Evolutionary conservation across 2,797 vertebrate species (phyloP).

Genomic region (Eurystomus glaucurus): DNA sequence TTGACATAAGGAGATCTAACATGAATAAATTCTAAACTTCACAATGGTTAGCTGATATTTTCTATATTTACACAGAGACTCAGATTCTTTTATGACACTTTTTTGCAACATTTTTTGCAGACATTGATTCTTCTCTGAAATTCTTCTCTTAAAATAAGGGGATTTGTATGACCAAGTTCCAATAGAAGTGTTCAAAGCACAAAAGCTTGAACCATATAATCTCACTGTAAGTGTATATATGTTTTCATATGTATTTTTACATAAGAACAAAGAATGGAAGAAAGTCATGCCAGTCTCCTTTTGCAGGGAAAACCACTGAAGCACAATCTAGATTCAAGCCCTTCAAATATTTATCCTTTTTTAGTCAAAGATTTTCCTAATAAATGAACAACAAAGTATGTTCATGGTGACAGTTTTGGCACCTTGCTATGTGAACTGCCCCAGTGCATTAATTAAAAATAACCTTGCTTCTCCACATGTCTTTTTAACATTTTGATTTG

Average conservation of each 20-base stretch:
- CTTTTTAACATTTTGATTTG: background rate
- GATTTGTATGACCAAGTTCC: background rate
- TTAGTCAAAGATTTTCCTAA: background rate
- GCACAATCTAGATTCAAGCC: background rate
- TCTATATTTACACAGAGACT: background rate
- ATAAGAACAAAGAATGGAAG: background rate
- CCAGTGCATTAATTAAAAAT: background rate
- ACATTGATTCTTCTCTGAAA: background rate
- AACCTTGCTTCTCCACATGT: background rate
- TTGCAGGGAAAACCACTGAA: background rate
- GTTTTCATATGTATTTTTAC: background rate
- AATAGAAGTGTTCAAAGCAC: background rate
- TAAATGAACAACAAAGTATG: background rate
- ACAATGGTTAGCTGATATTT: background rate
- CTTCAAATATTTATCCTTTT: background rate
- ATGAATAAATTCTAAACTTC: background rate
- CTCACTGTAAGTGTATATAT: background rate
- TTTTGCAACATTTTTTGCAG: background rate
- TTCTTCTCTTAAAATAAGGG: background rate
- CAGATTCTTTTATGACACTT: background rate
- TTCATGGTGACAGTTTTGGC: background rate
- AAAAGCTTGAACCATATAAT: background rate
- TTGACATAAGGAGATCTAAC: background rate
- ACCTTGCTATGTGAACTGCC: background rate
- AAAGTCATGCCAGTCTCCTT: background rate